A percentile compares a stretch with the other conserved stretches of the same genome.
These are phyloP conservation scores for Unio pictorum DNA, from an alignment of 2,888 invertebrate genomes.

Conservation along the genomic window DNA sequence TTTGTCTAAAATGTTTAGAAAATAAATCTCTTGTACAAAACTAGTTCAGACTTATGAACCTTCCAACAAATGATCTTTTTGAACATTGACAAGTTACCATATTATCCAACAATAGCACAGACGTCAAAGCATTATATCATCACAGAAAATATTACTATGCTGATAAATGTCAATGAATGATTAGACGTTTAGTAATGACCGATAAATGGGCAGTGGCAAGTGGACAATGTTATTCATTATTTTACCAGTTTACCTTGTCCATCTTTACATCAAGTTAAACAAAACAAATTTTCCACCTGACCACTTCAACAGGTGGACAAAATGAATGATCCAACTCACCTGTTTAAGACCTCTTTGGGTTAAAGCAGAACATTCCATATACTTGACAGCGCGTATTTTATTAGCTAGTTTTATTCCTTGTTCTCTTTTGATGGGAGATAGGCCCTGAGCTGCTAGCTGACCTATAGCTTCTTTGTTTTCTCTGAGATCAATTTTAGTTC, in stretches of 20 bases:
- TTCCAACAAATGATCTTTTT: too few species aligned
- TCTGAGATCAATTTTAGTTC: slow-evolving; percentile 98
- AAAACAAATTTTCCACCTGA: not conserved
- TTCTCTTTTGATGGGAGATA: slow-evolving; percentile 96
- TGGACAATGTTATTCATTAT: not conserved
- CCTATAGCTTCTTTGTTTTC: slow-evolving; percentile 97
- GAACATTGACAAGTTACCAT: too few species aligned
- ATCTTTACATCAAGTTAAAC: not conserved
- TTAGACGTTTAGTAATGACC: too few species aligned
- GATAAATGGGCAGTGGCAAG: too few species aligned
- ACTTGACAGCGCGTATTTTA: slow-evolving; percentile 98
- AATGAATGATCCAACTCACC: slow-evolving; percentile 65
- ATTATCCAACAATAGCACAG: too few species aligned
- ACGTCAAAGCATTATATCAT: too few species aligned
- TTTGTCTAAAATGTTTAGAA: too few species aligned
- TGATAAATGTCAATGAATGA: too few species aligned
- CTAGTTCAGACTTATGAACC: too few species aligned
- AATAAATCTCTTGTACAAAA: too few species aligned
- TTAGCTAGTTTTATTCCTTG: slow-evolving; percentile 99
- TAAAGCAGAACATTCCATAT: slow-evolving; percentile 99
- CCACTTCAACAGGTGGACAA: not conserved
- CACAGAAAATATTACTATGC: too few species aligned
- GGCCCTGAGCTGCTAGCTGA: slow-evolving; percentile 91
- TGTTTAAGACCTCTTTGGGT: slow-evolving; percentile 98
- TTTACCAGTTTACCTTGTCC: not conserved